Evolutionary conservation across 2,888 invertebrate genomes (phyloP), one percentile per base, ranked within the genome.

Genomic region (Drosophila nr. perissopoda): DNA sequence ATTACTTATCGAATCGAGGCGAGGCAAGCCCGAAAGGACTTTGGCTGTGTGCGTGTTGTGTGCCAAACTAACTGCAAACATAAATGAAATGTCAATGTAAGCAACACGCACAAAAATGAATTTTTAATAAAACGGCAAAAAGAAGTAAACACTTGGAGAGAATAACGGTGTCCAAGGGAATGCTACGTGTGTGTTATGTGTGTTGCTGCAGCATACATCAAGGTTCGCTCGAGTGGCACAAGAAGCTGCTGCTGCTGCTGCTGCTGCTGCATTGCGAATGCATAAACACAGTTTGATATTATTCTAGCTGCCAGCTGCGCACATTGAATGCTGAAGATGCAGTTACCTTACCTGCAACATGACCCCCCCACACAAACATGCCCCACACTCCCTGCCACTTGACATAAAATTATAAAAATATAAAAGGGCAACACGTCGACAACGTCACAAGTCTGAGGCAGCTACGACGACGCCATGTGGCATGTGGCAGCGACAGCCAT

Each of bases 231-330:
- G 54, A 66, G 67, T 62, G 66, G 54, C 70, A 74, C 42, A 66
- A 46, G 61, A 58, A 59, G 49, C 36, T 57, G 46, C 48, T 40
- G 36, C 33, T 61, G 59, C 25, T 51, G n/a, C n/a, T n/a, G 58
- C 60, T 82, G 70, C 66, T 71, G 78, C 71, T 73, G 89, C 84
- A 85, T 85, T 81, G 87, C 74, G 83, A 89, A 86, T 86, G 87
- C 88, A 86, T 83, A 86, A 86, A 86, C 84, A 86, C 85, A 89
- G 87, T 86, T 84, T 87, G 82, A 89, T 89, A 82, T 86, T 89
- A 86, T 86, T 89, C 89, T 84, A 89, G 54, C 46, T 69, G 82
- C 82, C 89, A 86, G 85, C 82, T 85, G 85, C 56, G 87, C 89
- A 72, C 87, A 81, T 75, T 75, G 78, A 78, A 80, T 75, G 49